phyloP scores from a whole-genome alignment of 2,888 invertebrate genomes.

The Campaea margaritaria region DNA sequence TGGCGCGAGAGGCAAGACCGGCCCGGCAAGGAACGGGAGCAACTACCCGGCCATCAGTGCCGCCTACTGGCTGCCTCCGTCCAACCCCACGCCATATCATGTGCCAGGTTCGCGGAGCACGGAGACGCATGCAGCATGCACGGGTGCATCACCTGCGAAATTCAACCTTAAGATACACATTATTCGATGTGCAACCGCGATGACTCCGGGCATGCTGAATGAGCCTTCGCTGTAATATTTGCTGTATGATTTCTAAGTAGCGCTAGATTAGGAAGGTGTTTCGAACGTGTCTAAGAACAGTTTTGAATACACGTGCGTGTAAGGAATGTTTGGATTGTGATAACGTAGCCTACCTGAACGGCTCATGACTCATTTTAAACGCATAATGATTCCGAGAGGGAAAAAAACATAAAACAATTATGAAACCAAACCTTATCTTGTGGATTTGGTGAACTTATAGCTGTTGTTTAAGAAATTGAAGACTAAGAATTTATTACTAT shows the following conservation, averaged over 20 bases:
- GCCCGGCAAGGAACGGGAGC: slow-evolving; percentile 63
- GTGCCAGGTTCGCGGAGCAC: slow-evolving; percentile 89
- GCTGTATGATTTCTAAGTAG: slow-evolving; percentile 12
- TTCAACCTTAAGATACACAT: slow-evolving; percentile 33
- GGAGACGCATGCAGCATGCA: slow-evolving; percentile 31
- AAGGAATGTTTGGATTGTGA: slow-evolving; percentile 31
- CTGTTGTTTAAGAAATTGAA: slow-evolving; percentile 17
- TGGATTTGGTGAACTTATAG: slow-evolving; percentile 15
- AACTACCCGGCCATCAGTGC: slow-evolving; percentile 93
- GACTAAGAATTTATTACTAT: slow-evolving; percentile 9
- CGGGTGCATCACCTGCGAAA: slow-evolving; percentile 33
- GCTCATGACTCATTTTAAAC: slow-evolving; percentile 14
- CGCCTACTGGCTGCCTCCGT: slow-evolving; percentile 93
- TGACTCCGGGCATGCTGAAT: slow-evolving; percentile 28
- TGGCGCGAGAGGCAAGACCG: slow-evolving; percentile 73
- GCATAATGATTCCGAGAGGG: slow-evolving; percentile 9
- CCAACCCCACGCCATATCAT: slow-evolving; percentile 92
- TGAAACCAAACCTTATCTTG: slow-evolving; percentile 17
- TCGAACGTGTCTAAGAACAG: slow-evolving; percentile 7
- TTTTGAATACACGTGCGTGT: slow-evolving; percentile 9
- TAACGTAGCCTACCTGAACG: slow-evolving; percentile 31
- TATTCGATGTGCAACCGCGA: slow-evolving; percentile 13
- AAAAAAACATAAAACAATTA: slow-evolving; percentile 11
- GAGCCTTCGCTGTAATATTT: slow-evolving; percentile 16
- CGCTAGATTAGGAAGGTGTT: slow-evolving; percentile 2